Conservation (phyloP, 2,797 vertebrate genomes). For the Anguilla megastoma region DNA sequence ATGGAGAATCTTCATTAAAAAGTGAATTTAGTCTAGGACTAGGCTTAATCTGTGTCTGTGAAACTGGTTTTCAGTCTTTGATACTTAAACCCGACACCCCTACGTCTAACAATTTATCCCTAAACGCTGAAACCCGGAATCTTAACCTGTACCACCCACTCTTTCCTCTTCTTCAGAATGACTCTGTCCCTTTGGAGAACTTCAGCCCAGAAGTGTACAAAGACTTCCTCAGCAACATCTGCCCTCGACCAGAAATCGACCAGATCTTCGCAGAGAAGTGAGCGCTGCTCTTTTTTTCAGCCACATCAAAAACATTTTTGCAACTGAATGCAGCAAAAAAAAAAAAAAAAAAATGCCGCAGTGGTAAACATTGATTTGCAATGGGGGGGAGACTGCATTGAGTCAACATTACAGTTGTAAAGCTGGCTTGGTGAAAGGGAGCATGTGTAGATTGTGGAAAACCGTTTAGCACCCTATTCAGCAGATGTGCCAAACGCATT, state of each 20-base stretch:
- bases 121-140: conserved; percentile 2
- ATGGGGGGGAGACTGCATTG: not conserved
- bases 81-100: not conserved
- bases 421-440: not conserved
- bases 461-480: not conserved
- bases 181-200: conserved; percentile 91
- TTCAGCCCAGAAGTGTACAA: conserved; percentile 88
- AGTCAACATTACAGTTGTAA: not conserved
- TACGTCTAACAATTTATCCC: not conserved
- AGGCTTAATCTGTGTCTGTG: too few relatives aligned
- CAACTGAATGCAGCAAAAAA: not conserved
- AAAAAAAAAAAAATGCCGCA: not conserved
- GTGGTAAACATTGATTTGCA: not conserved
- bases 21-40: too few relatives aligned
- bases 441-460: not conserved
- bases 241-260: conserved; percentile 89
- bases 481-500: conserved; percentile 11
- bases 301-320: not conserved
- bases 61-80: not conserved
- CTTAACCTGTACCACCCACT: not conserved
- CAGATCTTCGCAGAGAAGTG: conserved; percentile 91
- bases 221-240: conserved; percentile 87
- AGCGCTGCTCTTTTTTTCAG: conserved; percentile 55
- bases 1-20: too few relatives aligned
- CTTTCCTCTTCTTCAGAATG: conserved; percentile 75